Percentiles rank a stretch among this genome's conserved stretches.
Evolutionary conservation across 2,888 invertebrate genomes (phyloP).

Genomic region (Mimumesa dahlbomi): DNA sequence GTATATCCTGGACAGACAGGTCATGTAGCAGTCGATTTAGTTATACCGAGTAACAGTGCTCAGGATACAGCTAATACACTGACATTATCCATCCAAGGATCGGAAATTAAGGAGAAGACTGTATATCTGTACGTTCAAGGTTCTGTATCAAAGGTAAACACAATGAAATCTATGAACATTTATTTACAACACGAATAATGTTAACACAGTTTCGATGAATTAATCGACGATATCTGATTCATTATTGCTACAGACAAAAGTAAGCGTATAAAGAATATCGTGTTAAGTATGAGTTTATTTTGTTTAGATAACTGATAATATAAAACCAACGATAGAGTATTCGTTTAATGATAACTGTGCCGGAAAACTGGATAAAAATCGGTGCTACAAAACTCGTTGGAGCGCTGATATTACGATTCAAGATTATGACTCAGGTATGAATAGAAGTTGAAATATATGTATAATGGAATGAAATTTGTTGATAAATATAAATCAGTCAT

Average conservation of each 20-base stretch:
- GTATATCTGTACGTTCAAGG: slow-evolving; percentile 67
- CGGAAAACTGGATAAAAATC: slow-evolving; percentile 81
- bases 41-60: slow-evolving; percentile 55
- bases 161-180: not conserved
- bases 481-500: too few species aligned
- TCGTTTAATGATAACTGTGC: slow-evolving; percentile 85
- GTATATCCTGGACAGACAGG: slow-evolving; percentile 67
- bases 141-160: slow-evolving; percentile 43
- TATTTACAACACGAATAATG: not conserved
- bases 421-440: slow-evolving; percentile 81
- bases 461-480: too few species aligned
- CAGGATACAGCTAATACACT: slow-evolving; percentile 66
- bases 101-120: slow-evolving; percentile 69
- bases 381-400: slow-evolving; percentile 87
- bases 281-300: slow-evolving; percentile 15
- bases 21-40: slow-evolving; percentile 63
- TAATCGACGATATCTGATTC: too few species aligned
- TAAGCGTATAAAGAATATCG: too few species aligned
- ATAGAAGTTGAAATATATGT: too few species aligned
- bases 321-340: slow-evolving; percentile 84
- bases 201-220: not conserved
- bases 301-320: slow-evolving; percentile 80
- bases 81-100: slow-evolving; percentile 64
- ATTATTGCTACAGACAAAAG: too few species aligned
- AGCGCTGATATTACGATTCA: slow-evolving; percentile 85